Evolutionary conservation across 2,113 vertebrate species (phyloP).

Genomic region (Oxyura jamaicensis): DNA sequence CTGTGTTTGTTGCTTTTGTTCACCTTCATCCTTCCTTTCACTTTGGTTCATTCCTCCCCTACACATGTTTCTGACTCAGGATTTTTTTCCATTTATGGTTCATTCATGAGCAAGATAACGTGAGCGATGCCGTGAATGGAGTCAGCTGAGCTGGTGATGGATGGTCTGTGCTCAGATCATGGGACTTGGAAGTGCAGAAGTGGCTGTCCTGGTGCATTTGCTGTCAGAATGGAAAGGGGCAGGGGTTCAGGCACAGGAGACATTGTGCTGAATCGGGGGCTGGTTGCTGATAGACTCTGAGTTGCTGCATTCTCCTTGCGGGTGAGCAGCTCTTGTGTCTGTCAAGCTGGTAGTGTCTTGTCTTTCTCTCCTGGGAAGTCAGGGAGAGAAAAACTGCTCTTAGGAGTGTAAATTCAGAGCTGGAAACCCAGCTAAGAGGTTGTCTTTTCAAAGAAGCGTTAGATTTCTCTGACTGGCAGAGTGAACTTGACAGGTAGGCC

Average conservation of each 20-base stretch:
- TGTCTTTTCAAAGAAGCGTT: background rate
- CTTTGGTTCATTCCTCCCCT: conserved; percentile 2
- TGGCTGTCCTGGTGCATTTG: background rate
- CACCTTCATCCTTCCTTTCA: background rate
- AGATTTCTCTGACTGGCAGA: background rate
- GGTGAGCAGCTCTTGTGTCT: background rate
- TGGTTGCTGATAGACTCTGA: background rate
- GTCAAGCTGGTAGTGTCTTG: background rate
- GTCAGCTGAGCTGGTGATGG: background rate
- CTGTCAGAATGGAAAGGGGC: background rate
- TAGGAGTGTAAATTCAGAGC: background rate
- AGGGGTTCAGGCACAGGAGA: background rate
- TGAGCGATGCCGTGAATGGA: background rate
- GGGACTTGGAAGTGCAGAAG: background rate
- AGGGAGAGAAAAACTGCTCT: background rate
- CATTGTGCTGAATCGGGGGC: background rate
- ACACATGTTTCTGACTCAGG: conserved; percentile 30
- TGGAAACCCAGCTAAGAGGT: background rate
- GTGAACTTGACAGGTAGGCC: background rate
- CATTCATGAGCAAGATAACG: conserved; percentile 4
- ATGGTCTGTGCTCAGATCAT: background rate
- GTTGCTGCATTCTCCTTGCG: background rate
- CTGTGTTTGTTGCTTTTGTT: background rate
- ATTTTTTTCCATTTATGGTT: background rate
- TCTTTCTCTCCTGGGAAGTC: background rate